Conservation (phyloP, 2,888 invertebrate species). For the Ormyrus thymus region DNA sequence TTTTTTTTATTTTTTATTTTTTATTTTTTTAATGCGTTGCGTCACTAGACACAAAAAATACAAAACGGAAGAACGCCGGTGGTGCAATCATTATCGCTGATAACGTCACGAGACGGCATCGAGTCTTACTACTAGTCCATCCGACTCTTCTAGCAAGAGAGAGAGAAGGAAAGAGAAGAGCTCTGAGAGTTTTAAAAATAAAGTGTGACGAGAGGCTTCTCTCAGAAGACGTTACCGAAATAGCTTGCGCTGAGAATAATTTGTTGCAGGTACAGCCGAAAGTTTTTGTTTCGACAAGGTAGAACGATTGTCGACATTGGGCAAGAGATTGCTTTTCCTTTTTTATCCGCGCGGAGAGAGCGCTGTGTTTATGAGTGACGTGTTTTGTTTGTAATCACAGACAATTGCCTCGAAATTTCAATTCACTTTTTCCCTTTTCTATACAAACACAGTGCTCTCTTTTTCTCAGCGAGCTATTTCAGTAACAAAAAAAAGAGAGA, state of each 20-base stretch:
- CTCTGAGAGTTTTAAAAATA: conserved; percentile 32
- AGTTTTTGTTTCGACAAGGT: neutral
- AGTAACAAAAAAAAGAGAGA: neutral
- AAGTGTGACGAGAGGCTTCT: conserved; percentile 11
- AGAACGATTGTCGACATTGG: neutral
- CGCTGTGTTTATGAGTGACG: neutral
- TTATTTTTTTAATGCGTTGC: too few relatives aligned
- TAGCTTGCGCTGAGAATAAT: conserved; percentile 11
- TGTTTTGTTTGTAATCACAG: neutral
- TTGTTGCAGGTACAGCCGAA: too few relatives aligned
- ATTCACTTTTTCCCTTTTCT: neutral
- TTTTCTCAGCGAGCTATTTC: too few relatives aligned
- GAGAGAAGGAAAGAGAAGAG: neutral
- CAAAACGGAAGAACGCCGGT: conserved; percentile 2
- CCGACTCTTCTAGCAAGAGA: conserved; percentile 9
- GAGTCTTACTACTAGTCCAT: neutral
- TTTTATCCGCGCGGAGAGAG: neutral
- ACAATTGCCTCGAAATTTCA: neutral
- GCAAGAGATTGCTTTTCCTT: neutral
- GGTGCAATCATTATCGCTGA: conserved; percentile 35
- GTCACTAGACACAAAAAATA: neutral
- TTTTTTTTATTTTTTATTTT: neutral
- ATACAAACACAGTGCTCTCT: too few relatives aligned
- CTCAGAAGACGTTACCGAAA: conserved; percentile 31
- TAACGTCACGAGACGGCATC: conserved; percentile 37